Conservation (phyloP, 2,888 invertebrate species). For the Ischnura elegans region DNA sequence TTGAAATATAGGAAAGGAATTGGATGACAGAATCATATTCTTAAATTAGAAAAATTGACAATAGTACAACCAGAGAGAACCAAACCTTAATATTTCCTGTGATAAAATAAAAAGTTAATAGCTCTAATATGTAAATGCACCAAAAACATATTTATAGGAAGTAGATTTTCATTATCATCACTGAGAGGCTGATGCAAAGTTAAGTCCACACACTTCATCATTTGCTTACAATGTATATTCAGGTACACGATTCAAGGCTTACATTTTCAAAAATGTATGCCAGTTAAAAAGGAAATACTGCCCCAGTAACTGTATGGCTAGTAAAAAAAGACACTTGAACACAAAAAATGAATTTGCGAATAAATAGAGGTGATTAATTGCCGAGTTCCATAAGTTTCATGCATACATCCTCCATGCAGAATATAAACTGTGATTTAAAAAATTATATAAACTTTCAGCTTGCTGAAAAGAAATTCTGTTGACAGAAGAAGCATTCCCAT, state of each 20-base stretch:
- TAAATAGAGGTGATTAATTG: background rate
- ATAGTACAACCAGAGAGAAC: background rate
- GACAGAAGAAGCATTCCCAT: background rate
- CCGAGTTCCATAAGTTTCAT: background rate
- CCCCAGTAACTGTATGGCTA: background rate
- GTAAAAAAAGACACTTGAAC: background rate
- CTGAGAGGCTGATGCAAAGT: no score
- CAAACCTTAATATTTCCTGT: background rate
- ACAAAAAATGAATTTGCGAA: background rate
- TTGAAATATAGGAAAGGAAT: background rate
- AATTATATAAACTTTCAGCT: background rate
- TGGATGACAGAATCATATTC: background rate
- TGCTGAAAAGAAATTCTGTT: background rate
- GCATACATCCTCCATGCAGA: conserved; percentile 18
- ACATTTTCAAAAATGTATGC: background rate
- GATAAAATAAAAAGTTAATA: background rate
- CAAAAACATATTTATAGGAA: no score
- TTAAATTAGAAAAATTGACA: background rate
- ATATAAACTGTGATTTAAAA: background rate
- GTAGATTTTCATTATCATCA: background rate
- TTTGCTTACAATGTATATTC: background rate
- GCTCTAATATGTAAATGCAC: background rate
- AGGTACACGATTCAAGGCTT: background rate
- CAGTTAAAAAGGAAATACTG: background rate
- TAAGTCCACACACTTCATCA: no score